These are phyloP conservation scores for Caenorhabditis sinica DNA, from an alignment of 2,888 invertebrate species.

Conservation along the genomic window DNA sequence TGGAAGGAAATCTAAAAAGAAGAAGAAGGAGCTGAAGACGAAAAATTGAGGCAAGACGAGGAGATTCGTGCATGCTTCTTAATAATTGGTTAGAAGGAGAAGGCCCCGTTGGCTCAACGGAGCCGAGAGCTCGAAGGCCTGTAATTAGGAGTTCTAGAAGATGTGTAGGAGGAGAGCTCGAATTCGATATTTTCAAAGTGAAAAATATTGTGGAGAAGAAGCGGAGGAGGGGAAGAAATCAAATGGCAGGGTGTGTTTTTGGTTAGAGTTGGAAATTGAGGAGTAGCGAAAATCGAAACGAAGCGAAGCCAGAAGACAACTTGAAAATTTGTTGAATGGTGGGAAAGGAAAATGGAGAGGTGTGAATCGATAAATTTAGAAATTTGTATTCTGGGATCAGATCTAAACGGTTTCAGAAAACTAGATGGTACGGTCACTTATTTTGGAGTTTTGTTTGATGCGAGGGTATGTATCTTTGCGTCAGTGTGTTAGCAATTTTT, in stretches of 20 bases:
- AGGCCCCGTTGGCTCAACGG: not conserved
- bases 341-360: no score
- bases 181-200: constrained; percentile 24
- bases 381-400: no score
- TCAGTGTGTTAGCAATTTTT: no score
- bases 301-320: no score
- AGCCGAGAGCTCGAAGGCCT: constrained; percentile 31
- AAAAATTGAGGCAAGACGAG: constrained; percentile 23
- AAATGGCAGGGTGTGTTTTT: constrained; percentile 3
- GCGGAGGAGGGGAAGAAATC: not conserved
- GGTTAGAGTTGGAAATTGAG: not conserved
- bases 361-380: no score
- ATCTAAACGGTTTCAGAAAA: no score
- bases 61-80: constrained; percentile 53
- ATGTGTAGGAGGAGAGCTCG: not conserved
- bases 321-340: no score
- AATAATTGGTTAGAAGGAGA: constrained; percentile 57
- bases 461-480: no score
- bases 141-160: constrained; percentile 60
- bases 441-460: no score
- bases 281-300: not conserved
- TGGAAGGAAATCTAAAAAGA: not conserved
- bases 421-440: no score
- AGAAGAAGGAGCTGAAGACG: constrained; percentile 33
- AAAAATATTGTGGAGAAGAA: constrained; percentile 15